Evolutionary conservation across 2,797 vertebrate species (phyloP).

Genomic region (Phalanger gymnotis): DNA sequence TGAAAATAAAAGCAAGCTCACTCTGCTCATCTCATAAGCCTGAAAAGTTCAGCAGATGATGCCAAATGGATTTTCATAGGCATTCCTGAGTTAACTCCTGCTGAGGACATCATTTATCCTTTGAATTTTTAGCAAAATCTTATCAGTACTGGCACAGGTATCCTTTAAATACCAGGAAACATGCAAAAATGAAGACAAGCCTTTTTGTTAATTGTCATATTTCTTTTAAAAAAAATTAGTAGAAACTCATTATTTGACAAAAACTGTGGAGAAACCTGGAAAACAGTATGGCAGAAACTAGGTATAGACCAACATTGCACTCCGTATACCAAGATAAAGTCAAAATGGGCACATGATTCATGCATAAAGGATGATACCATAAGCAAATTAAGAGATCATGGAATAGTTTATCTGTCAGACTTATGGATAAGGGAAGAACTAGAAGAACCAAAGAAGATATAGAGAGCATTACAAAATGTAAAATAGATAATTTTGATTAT

Average conservation of each 20-base stretch:
- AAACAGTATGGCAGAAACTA: neutral
- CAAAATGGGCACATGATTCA: neutral
- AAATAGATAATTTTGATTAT: neutral
- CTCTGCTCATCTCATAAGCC: slow-evolving; percentile 16
- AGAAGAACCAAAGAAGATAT: neutral
- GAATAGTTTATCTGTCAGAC: neutral
- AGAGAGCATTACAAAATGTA: neutral
- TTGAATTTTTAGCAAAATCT: slow-evolving; percentile 61
- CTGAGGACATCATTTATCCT: neutral
- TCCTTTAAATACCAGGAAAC: slow-evolving; percentile 22
- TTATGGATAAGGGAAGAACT: neutral
- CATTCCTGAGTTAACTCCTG: slow-evolving; percentile 25
- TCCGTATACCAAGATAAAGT: neutral
- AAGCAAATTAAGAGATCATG: neutral
- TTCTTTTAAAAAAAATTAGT: slow-evolving; percentile 40
- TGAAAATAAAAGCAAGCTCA: slow-evolving; percentile 50
- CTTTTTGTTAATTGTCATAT: neutral
- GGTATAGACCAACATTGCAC: neutral
- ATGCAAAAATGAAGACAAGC: neutral
- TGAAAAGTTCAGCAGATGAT: slow-evolving; percentile 54
- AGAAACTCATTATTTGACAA: neutral
- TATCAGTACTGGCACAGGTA: neutral
- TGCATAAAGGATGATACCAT: neutral
- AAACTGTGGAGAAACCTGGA: neutral
- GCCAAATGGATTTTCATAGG: slow-evolving; percentile 52